Percentiles rank a stretch among this genome's conserved stretches.
phyloP scores from a whole-genome alignment of 2,113 vertebrate species.

The Hystrix cristata region DNA sequence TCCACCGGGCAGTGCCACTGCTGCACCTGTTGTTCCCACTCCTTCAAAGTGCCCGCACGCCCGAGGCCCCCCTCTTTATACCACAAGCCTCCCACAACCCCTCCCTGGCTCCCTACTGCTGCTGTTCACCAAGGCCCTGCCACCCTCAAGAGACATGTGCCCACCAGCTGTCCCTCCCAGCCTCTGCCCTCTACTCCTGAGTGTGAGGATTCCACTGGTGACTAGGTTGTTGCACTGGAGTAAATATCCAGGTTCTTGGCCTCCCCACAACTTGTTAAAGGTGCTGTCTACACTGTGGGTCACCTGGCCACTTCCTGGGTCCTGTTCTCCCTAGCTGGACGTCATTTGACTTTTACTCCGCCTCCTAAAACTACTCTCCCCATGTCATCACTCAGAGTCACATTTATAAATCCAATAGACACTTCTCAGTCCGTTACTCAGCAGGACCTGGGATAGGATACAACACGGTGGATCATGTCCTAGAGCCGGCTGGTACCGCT shows the following conservation, averaged over 20 bases:
- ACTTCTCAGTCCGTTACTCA: not conserved
- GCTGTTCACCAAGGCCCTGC: fast-evolving
- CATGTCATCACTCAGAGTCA: not conserved
- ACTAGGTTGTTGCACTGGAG: fast-evolving
- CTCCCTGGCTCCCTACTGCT: not conserved
- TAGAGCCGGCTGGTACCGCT: not conserved
- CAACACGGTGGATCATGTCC: not conserved
- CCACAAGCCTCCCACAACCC: not conserved
- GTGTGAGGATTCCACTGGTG: not conserved
- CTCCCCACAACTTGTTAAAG: not conserved
- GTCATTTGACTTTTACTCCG: not conserved
- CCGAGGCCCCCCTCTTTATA: not conserved
- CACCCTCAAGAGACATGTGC: fast-evolving
- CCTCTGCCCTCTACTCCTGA: not conserved
- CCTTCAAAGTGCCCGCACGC: not conserved
- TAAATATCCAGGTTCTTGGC: not conserved
- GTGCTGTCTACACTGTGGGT: not conserved
- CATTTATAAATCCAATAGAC: not conserved
- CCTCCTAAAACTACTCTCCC: not conserved
- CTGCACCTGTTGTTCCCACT: too few relatives aligned
- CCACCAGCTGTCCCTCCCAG: not conserved
- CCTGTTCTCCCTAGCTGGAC: not conserved
- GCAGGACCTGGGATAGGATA: not conserved
- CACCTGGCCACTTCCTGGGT: not conserved
- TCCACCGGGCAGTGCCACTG: fast-evolving